Base-by-base conservation (phyloP, 2,797 vertebrate species). In the Parauchenoglanis punctatus region DNA sequence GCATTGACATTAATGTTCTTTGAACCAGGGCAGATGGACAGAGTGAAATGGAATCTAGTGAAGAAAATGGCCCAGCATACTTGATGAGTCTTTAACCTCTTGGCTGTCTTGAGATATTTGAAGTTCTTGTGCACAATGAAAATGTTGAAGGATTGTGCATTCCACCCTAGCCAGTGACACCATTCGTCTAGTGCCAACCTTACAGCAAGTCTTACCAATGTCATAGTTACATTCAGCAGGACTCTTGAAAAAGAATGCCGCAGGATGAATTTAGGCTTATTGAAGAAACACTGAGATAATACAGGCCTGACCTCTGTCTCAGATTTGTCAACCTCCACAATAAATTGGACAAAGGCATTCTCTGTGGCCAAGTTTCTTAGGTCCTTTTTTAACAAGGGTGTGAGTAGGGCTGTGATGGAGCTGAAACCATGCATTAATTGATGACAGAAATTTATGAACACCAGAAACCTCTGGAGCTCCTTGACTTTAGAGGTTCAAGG, bases 1-100 rank as follows among this genome's bases (percentile, higher is more conserved):
- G 20, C 8, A 46, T 77, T 77, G 75, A 76, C 25, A 76, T 76
- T 52, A 76, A 12, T 76, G 73, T 76, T 76, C 17, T 76, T 76
- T 76, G 25, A 76, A n/a, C 25, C 13, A 7, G 73, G 25, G 72
- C 7, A 8, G 35, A 44, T 25, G 6, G n/a, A 76, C 73, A 76
- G 25, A 77, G 18, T 28, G 3, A 76, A 76, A 76, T 76, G 49
- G 12, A 44, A 72, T n/a, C 20, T 75, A 11, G 4, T 72, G 68
- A 68, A 72, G 40, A 70, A 75, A 23, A 78, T 35, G 4, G 7
- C 17, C 28, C 17, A 78, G 40, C 10, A 12, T 78, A 54, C 28
- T 77, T 77, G 52, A 54, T 54, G n/a, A 52, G 75, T 56, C 18
- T 31, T 49, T 15, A 73, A 4, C 11, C 72, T 49, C 44, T 49